Conservation (phyloP, 1,140 invertebrate species). For the Zelostemma sp. region DNA sequence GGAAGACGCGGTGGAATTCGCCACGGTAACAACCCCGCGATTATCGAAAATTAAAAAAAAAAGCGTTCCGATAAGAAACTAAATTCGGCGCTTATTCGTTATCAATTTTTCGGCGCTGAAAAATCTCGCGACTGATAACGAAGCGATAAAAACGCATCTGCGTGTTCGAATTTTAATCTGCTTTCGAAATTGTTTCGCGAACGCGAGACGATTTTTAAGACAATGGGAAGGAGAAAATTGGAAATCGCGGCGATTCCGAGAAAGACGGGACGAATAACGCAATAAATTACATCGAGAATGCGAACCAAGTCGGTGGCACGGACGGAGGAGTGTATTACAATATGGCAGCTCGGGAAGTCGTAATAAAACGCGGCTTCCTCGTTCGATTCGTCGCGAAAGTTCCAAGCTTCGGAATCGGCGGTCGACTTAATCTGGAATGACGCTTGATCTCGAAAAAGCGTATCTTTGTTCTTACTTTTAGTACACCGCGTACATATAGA, state of each 20-base stretch:
- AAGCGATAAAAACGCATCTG: too few species aligned
- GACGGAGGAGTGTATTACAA: constrained; percentile 2
- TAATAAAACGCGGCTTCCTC: constrained; percentile 4
- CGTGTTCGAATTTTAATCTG: too few species aligned
- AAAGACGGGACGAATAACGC: neutral
- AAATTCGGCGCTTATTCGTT: too few species aligned
- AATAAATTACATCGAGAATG: neutral
- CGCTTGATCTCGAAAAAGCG: neutral
- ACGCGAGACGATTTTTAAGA: too few species aligned
- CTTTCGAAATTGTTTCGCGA: too few species aligned
- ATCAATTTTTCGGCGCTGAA: too few species aligned
- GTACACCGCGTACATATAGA: constrained; percentile 20
- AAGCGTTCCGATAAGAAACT: too few species aligned
- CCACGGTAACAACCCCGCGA: neutral
- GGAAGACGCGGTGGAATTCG: constrained; percentile 37
- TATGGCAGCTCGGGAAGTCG: constrained; percentile 11
- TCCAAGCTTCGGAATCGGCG: neutral
- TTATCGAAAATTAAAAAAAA: too few species aligned
- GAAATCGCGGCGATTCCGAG: neutral
- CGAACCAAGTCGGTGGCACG: neutral
- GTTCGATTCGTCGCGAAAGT: constrained; percentile 3
- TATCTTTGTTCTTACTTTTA: neutral
- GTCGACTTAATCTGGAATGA: neutral
- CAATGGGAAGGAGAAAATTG: too few species aligned
- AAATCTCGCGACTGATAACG: too few species aligned